Evolutionary conservation across 2,888 invertebrate species (phyloP).

Genomic region (Lathronympha strigana): DNA sequence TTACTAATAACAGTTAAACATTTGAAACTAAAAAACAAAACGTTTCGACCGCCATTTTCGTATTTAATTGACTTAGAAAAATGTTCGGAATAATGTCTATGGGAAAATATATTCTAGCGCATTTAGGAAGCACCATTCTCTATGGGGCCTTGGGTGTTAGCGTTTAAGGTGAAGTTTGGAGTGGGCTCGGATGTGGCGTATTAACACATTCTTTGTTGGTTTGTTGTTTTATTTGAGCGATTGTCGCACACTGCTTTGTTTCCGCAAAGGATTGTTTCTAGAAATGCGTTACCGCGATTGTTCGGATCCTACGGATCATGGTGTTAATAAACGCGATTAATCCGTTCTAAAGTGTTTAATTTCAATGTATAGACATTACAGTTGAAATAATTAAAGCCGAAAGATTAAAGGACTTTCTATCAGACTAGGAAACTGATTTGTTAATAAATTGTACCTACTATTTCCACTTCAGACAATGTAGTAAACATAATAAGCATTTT

Average conservation of each 20-base stretch:
- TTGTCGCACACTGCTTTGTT: slow-evolving; percentile 54
- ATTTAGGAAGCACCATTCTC: background rate
- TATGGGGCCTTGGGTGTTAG: background rate
- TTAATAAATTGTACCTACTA: too few relatives aligned
- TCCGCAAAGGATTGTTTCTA: slow-evolving; percentile 56
- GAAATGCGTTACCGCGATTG: slow-evolving; percentile 12
- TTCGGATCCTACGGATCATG: too few relatives aligned
- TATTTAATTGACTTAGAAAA: slow-evolving; percentile 78
- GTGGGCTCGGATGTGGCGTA: background rate
- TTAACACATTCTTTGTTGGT: background rate
- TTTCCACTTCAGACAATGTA: too few relatives aligned
- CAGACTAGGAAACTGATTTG: too few relatives aligned
- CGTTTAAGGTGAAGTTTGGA: background rate
- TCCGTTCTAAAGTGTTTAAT: too few relatives aligned
- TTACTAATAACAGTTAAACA: slow-evolving; percentile 66
- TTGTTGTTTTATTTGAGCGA: slow-evolving; percentile 18
- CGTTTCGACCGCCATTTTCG: slow-evolving; percentile 60
- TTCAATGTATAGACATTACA: too few relatives aligned
- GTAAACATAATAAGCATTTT: too few relatives aligned
- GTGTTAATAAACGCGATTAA: too few relatives aligned
- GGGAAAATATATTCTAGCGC: slow-evolving; percentile 18
- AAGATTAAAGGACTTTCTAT: too few relatives aligned
- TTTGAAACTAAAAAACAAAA: slow-evolving; percentile 60
- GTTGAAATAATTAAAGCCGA: too few relatives aligned
- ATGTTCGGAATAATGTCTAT: slow-evolving; percentile 50